Percentiles rank a stretch among this genome's conserved stretches.
phyloP scores from a whole-genome alignment of 2,113 vertebrate genomes.

The Lanius collurio region DNA sequence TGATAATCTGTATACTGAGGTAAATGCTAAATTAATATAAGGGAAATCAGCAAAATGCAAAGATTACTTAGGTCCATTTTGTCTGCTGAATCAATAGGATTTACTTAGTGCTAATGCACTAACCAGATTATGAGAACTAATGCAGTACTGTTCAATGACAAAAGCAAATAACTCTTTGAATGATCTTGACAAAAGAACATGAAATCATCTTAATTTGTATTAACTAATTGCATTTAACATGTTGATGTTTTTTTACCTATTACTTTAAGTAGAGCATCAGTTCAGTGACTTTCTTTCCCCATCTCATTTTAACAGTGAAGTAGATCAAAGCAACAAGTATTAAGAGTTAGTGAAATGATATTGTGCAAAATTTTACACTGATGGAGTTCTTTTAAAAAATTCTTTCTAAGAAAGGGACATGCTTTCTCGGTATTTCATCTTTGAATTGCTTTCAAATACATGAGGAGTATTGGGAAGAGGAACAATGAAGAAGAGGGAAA shows the following conservation, averaged over 20 bases:
- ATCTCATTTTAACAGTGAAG: conserved; percentile 28
- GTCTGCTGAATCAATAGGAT: conserved; percentile 76
- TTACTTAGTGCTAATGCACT: conserved; percentile 80
- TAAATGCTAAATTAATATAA: conserved; percentile 55
- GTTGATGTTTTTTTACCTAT: conserved; percentile 43
- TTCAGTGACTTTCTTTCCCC: conserved; percentile 6
- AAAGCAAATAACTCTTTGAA: conserved; percentile 71
- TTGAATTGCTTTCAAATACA: background rate
- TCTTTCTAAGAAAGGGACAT: background rate
- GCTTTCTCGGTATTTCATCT: background rate
- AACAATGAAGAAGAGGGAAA: background rate
- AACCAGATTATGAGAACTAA: conserved; percentile 76
- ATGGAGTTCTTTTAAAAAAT: background rate
- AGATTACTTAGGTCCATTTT: conserved; percentile 66
- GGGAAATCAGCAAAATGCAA: conserved; percentile 59
- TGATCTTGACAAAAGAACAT: conserved; percentile 76
- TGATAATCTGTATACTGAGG: conserved; percentile 39
- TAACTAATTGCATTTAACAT: conserved; percentile 78
- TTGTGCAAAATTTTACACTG: background rate
- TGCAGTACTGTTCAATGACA: conserved; percentile 74
- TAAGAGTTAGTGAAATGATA: background rate
- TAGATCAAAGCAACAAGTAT: conserved; percentile 12
- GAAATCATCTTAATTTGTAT: conserved; percentile 74
- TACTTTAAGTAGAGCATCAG: conserved; percentile 57
- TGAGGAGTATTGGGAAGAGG: background rate